Base-by-base conservation (phyloP, 2,888 invertebrate genomes). In the Allolobophora icterica region DNA sequence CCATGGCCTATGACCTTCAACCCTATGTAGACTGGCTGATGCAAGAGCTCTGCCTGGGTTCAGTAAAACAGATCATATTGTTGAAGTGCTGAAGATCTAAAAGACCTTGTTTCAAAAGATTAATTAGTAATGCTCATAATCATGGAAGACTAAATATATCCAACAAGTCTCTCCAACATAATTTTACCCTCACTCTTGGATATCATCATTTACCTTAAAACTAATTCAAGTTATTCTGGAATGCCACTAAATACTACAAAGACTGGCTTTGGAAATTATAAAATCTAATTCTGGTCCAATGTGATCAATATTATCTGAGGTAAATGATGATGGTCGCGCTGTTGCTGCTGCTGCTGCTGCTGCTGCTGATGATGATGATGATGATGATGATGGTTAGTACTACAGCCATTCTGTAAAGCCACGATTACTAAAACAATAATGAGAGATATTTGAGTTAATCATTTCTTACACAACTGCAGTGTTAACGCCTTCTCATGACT, bases 391-490 rank as follows among this genome's bases (percentile, higher is more conserved):
- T 8, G 1, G 21, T 4, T 52, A 52, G 21, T 19, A 21, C 52
- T 52, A 52, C 24, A n/a, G 71, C 4, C 11, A 71, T 71, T 71
- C 11, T 71, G 71, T 13, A 71, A 71, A 71, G 71, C n/a, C 30
- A n/a, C 3, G 30, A 52, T 1, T 24, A 52, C 24, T 52, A 52
- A 52, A 52, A 5, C 24, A 21, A 71, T 52, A 52, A 21, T 52
- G 52, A 71, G n/a, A n/a, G 71, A 71, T 71, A 71, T 5, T n/a
- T 71, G n/a, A 71, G 71, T 71, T 30, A 30, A 71, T 89, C 34
- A 89, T 30, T 35, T 89, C 89, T 89, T 89, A 89, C 24, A 30
- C 34, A 35, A 89, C 71, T 71, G 71, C n/a, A 30, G n/a, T 71
- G 71, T 30, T n/a, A n/a, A n/a, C n/a, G n/a, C 71, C 71, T 71